A percentile compares a stretch with the other conserved stretches of the same genome.
Conservation (phyloP, 2,888 invertebrate species). For the Corbicula japonica region DNA sequence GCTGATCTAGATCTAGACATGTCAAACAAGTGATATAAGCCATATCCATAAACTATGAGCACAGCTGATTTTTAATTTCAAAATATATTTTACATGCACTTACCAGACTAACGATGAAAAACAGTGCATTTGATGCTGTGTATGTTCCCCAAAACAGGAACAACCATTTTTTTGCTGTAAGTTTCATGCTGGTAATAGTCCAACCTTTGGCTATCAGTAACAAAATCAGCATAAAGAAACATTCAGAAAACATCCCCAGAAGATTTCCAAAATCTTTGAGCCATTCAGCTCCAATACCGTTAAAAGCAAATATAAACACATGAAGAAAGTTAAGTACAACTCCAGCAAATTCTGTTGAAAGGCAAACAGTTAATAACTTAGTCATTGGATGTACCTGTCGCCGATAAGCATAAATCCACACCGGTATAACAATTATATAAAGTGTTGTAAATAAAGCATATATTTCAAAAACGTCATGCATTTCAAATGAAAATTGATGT, state of each 20-base stretch:
- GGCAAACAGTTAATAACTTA: slow-evolving; percentile 94
- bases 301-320: slow-evolving; percentile 95
- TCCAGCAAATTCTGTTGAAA: slow-evolving; percentile 94
- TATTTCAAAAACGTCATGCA: slow-evolving; percentile 94
- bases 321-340: slow-evolving; percentile 95
- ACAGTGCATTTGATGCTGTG: slow-evolving; percentile 95
- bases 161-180: slow-evolving; percentile 94
- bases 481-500: slow-evolving; percentile 98
- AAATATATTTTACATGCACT: too few species aligned
- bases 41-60: too few species aligned
- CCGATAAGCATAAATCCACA: slow-evolving; percentile 96
- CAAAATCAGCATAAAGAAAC: slow-evolving; percentile 96
- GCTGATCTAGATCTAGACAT: too few species aligned
- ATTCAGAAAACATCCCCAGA: slow-evolving; percentile 95
- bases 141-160: slow-evolving; percentile 97
- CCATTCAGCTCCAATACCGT: slow-evolving; percentile 95
- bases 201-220: slow-evolving; percentile 98
- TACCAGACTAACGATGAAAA: slow-evolving; percentile 99
- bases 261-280: slow-evolving; percentile 96
- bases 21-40: too few species aligned
- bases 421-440: slow-evolving; percentile 94
- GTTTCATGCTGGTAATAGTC: slow-evolving; percentile 96
- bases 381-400: slow-evolving; percentile 97
- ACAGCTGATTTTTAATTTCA: too few species aligned
- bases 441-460: slow-evolving; percentile 94